Percentiles rank a stretch among this genome's conserved stretches.
Evolutionary conservation across 2,797 vertebrate genomes (phyloP).

Genomic region (Halcyon leucocephala): DNA sequence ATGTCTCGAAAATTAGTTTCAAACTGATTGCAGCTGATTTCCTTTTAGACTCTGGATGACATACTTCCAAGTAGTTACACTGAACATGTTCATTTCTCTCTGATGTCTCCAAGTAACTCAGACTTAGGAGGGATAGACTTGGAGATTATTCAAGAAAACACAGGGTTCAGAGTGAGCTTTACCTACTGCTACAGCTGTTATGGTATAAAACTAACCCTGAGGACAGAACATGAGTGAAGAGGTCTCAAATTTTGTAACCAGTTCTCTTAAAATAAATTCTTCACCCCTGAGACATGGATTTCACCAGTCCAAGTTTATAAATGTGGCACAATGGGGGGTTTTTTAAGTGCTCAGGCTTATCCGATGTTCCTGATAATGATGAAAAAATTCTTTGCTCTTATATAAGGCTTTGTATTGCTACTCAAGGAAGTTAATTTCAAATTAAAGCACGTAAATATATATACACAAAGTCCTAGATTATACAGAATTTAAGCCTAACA

Average conservation of each 20-base stretch:
- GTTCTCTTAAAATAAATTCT: background rate
- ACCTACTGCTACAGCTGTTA: background rate
- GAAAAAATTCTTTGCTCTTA: background rate
- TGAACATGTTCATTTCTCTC: background rate
- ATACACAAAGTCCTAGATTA: background rate
- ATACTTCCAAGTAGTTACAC: background rate
- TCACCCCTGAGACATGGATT: background rate
- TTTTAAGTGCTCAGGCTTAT: background rate
- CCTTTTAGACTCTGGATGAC: background rate
- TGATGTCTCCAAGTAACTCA: accelerated
- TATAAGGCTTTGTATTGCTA: background rate
- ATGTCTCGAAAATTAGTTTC: background rate
- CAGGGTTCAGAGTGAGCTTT: background rate
- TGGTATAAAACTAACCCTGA: background rate
- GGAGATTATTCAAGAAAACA: background rate
- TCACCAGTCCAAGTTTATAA: background rate
- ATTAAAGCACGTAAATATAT: background rate
- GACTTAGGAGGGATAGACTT: background rate
- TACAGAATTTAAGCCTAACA: conserved; percentile 38
- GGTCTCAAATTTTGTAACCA: background rate
- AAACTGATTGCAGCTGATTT: background rate
- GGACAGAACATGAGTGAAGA: background rate
- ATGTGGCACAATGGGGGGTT: background rate
- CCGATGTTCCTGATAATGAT: background rate
- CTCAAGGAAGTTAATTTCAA: background rate